Evolutionary conservation across 2,113 vertebrate species (phyloP).

Genomic region (Hippocampus mohnikei): DNA sequence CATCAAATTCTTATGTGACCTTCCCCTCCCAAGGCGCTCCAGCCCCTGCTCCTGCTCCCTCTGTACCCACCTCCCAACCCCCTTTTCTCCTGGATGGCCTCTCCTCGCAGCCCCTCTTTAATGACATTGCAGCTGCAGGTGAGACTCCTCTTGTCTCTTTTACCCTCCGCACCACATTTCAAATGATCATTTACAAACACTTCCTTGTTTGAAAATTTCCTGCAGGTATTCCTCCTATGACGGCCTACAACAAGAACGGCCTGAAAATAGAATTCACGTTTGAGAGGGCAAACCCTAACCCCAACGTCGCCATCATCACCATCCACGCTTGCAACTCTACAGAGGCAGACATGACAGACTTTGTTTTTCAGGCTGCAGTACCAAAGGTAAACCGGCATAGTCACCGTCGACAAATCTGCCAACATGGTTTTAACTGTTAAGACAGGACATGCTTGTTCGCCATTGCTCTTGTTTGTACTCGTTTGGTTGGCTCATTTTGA

Average conservation of each 20-base stretch:
- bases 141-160: conserved; percentile 28
- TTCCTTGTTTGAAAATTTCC: conserved; percentile 16
- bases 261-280: conserved; percentile 98
- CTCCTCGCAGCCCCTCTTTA: conserved; percentile 87
- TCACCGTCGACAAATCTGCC: not conserved
- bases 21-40: conserved; percentile 70
- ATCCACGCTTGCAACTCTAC: conserved; percentile 95
- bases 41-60: conserved; percentile 71
- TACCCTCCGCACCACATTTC: conserved; percentile 1
- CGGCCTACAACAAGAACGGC: conserved; percentile 95
- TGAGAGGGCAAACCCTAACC: conserved; percentile 94
- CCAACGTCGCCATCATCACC: conserved; percentile 94
- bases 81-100: conserved; percentile 91
- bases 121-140: conserved; percentile 86
- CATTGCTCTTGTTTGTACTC: not conserved
- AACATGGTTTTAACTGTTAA: not conserved
- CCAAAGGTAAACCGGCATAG: conserved; percentile 84
- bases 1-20: conserved; percentile 25
- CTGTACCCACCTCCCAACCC: conserved; percentile 80
- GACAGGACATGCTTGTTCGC: not conserved
- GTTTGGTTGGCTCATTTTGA: not conserved
- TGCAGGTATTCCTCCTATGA: conserved; percentile 92
- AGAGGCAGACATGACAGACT: conserved; percentile 95
- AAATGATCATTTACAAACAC: not conserved
- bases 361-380: conserved; percentile 99